These are phyloP conservation scores for Drosophila equinoxialis DNA, from an alignment of 1,140 invertebrate species.

Conservation along the genomic window DNA sequence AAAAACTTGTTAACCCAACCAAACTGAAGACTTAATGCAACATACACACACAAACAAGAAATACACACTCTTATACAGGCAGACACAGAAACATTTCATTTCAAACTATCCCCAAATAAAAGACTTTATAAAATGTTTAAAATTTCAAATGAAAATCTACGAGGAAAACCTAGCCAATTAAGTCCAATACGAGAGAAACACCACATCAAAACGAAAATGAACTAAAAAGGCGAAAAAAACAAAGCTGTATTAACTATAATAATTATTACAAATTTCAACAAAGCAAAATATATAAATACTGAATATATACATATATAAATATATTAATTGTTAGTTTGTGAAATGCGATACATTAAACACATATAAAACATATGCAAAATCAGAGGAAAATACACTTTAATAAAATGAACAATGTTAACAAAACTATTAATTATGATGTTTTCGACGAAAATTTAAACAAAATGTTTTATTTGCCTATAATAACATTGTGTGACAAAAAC, in stretches of 20 bases:
- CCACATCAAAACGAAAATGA: slow-evolving; percentile 36
- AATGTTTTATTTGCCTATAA: too few relatives aligned
- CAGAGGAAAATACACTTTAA: slow-evolving; percentile 59
- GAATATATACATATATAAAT: slow-evolving; percentile 54
- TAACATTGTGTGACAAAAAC: too few relatives aligned
- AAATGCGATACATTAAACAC: slow-evolving; percentile 52
- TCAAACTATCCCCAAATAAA: slow-evolving; percentile 48
- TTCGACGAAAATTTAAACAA: too few relatives aligned
- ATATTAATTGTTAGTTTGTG: slow-evolving; percentile 77
- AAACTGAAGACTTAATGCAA: slow-evolving; percentile 54
- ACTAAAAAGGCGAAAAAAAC: background rate
- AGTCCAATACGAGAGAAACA: slow-evolving; percentile 45
- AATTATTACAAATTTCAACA: slow-evolving; percentile 47
- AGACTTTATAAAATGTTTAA: slow-evolving; percentile 53
- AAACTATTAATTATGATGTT: background rate
- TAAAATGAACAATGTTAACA: slow-evolving; percentile 72
- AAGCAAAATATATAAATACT: slow-evolving; percentile 29
- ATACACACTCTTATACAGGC: slow-evolving; percentile 23
- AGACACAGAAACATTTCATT: slow-evolving; percentile 56
- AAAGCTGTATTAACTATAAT: slow-evolving; percentile 38
- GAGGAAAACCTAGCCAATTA: slow-evolving; percentile 52
- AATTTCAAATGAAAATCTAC: slow-evolving; percentile 51
- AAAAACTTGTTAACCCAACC: background rate
- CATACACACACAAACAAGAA: slow-evolving; percentile 27
- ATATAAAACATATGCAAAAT: slow-evolving; percentile 53